A percentile compares a stretch with the other conserved stretches of the same genome.
These are phyloP conservation scores for Sapayoa aenigma DNA, from an alignment of 2,113 vertebrate genomes.

Conservation along the genomic window DNA sequence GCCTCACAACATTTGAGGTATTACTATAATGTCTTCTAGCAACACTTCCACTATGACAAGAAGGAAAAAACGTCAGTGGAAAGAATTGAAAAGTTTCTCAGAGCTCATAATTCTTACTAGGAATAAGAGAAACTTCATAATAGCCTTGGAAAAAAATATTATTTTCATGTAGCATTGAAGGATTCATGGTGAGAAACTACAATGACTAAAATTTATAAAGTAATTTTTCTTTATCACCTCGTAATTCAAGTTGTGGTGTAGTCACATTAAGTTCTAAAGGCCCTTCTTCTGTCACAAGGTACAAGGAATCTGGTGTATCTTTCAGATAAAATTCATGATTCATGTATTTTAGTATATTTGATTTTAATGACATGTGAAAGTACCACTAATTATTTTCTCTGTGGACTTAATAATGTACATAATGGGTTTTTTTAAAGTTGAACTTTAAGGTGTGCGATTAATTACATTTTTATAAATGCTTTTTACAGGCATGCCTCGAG, in stretches of 20 bases:
- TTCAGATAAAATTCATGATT: background rate
- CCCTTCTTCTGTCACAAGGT: background rate
- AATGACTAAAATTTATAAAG: conserved; percentile 14
- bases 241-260: conserved; percentile 16
- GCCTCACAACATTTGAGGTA: no score
- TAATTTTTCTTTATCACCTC: conserved; percentile 28
- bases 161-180: conserved; percentile 23
- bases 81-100: background rate
- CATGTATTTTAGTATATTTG: background rate
- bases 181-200: background rate
- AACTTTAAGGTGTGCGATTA: conserved; percentile 27
- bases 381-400: conserved; percentile 28
- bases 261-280: conserved; percentile 2
- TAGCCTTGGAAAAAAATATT: background rate
- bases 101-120: conserved; percentile 5
- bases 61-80: background rate
- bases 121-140: background rate
- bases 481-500: background rate
- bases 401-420: conserved; percentile 1
- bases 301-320: background rate
- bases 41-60: background rate
- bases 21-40: background rate
- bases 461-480: background rate
- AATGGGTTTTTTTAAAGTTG: conserved; percentile 54
- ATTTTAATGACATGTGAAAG: background rate